A percentile compares a stretch with the other conserved stretches of the same genome.
Evolutionary conservation across 2,113 vertebrate genomes (phyloP).

Genomic region (Bostrychus sinensis): DNA sequence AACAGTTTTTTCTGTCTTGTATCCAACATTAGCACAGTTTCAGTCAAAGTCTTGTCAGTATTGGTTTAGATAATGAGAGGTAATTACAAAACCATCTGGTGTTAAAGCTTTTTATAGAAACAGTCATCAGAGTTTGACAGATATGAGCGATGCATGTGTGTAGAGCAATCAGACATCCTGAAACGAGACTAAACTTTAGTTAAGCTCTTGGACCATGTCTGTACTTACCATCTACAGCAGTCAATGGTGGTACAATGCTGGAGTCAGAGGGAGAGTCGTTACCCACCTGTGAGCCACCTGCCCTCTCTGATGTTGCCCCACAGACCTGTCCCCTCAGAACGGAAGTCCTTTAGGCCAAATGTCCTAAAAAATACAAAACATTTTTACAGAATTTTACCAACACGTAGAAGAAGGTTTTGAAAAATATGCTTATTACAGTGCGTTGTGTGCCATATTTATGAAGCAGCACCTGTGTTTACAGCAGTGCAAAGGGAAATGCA

Average conservation of each 20-base stretch:
- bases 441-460: constrained; percentile 27
- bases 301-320: too few species aligned
- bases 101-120: background rate
- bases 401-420: too few species aligned
- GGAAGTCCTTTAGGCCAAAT: too few species aligned
- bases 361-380: too few species aligned
- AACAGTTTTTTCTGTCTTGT: too few species aligned
- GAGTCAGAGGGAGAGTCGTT: too few species aligned
- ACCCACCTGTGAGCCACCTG: too few species aligned
- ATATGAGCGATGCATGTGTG: background rate
- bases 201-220: constrained; percentile 13
- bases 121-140: background rate
- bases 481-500: constrained; percentile 32
- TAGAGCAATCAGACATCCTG: background rate
- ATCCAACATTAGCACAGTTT: background rate
- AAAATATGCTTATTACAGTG: too few species aligned
- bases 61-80: background rate
- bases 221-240: constrained; percentile 23
- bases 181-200: background rate
- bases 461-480: constrained; percentile 55
- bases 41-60: background rate
- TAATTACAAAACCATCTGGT: constrained; percentile 2
- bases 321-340: too few species aligned
- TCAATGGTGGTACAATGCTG: too few species aligned
- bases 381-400: too few species aligned